Conservation (phyloP, 2,797 vertebrate species). For the Nannoperca obscura region DNA sequence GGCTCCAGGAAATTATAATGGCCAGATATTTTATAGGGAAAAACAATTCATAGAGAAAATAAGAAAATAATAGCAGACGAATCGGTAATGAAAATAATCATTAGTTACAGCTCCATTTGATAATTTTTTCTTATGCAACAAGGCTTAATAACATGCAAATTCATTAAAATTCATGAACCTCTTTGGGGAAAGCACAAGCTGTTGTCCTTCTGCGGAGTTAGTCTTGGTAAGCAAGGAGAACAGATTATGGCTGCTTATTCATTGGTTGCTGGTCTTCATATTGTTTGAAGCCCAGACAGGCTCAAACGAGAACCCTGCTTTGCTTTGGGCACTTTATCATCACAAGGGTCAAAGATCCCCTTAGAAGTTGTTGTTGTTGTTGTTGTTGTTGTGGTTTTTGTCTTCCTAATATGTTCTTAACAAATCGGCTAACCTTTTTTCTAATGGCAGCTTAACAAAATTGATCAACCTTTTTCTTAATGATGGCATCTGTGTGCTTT, state of each 20-base stretch:
- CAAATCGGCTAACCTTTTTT: constrained; percentile 55
- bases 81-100: background rate
- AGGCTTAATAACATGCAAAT: background rate
- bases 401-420: constrained; percentile 36
- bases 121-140: background rate
- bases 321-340: constrained; percentile 51
- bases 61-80: background rate
- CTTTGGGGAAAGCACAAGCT: background rate
- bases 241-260: constrained; percentile 21
- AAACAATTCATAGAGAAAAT: background rate
- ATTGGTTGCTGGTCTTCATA: constrained; percentile 23
- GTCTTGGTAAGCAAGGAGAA: constrained; percentile 21
- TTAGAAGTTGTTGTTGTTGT: background rate
- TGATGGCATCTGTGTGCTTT: constrained; percentile 33
- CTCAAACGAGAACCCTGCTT: constrained; percentile 10
- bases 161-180: background rate
- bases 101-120: background rate
- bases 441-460: constrained; percentile 54
- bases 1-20: background rate
- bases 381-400: background rate
- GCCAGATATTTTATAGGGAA: background rate
- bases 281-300: constrained; percentile 4
- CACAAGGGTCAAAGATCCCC: constrained; percentile 36
- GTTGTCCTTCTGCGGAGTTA: background rate
- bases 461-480: constrained; percentile 48